Evolutionary conservation across 2,113 vertebrate genomes (phyloP).

Genomic region (Octodon degus): DNA sequence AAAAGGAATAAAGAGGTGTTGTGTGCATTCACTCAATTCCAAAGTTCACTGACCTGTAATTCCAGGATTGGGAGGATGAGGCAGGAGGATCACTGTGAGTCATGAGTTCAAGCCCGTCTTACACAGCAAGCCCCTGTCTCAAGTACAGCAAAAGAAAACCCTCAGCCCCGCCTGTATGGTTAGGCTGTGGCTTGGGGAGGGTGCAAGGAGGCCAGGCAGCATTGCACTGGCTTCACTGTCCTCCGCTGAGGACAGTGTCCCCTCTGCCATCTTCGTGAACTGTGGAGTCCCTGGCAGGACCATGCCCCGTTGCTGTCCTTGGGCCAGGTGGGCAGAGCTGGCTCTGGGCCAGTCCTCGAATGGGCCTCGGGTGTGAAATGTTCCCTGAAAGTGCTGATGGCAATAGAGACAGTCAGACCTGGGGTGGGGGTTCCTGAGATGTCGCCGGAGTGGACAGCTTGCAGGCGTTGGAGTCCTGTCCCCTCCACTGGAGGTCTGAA

Average conservation of each 20-base stretch:
- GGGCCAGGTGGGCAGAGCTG: neutral
- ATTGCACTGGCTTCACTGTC: neutral
- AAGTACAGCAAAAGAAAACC: neutral
- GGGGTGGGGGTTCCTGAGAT: neutral
- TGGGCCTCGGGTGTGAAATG: neutral
- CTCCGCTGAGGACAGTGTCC: neutral
- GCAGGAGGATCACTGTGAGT: neutral
- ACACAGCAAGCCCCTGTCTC: neutral
- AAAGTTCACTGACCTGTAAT: neutral
- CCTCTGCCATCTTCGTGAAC: neutral
- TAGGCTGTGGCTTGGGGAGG: neutral
- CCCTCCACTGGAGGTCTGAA: neutral
- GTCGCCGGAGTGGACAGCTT: neutral
- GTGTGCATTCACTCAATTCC: neutral
- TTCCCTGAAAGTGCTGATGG: neutral
- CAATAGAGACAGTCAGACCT: neutral
- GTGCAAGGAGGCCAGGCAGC: rapidly evolving
- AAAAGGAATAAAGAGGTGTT: neutral
- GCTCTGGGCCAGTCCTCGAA: neutral
- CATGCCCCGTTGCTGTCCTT: neutral
- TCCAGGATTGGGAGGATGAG: neutral
- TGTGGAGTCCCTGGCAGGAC: neutral
- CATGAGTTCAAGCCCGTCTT: neutral
- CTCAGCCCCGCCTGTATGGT: too few species aligned
- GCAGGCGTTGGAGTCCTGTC: neutral